Percentiles rank a stretch among this genome's conserved stretches.
Evolutionary conservation across 2,888 invertebrate species (phyloP).

Genomic region (Ditylenchus weischeri): DNA sequence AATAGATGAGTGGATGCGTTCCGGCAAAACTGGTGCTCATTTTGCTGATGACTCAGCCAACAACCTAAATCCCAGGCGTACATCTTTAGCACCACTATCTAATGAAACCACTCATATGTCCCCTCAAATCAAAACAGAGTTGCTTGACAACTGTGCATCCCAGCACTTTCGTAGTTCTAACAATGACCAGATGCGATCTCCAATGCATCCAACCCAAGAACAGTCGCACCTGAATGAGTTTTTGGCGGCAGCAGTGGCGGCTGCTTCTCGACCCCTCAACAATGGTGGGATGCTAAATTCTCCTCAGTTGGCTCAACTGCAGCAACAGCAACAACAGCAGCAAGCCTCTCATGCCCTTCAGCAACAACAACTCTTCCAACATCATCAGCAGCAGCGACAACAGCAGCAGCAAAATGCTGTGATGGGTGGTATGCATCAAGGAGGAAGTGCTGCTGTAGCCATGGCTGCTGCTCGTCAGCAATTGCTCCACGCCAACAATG

Average conservation of each 20-base stretch:
- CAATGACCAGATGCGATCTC: neutral
- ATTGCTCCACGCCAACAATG: neutral
- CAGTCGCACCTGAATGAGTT: neutral
- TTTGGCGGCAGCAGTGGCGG: constrained; percentile 12
- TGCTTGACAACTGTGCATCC: constrained; percentile 1
- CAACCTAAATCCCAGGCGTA: neutral
- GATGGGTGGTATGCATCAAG: neutral
- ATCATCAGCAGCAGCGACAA: constrained; percentile 22
- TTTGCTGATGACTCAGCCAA: too few species aligned
- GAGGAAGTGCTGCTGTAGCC: neutral
- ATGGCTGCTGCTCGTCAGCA: neutral
- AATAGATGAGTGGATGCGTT: constrained; percentile 46
- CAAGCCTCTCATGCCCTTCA: constrained; percentile 19
- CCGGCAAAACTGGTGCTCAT: constrained; percentile 34
- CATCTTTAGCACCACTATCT: neutral
- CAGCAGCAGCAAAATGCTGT: constrained; percentile 21
- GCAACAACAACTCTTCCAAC: constrained; percentile 19
- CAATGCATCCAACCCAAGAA: neutral
- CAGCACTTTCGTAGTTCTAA: neutral
- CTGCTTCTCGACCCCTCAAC: neutral
- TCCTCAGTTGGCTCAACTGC: neutral
- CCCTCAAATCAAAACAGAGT: neutral
- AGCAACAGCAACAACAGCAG: constrained; percentile 14
- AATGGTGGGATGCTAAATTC: neutral
- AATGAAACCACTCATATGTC: neutral